A percentile compares a stretch with the other conserved stretches of the same genome.
phyloP scores from a whole-genome alignment of 2,113 vertebrate species.

The Pterophyllum scalare region DNA sequence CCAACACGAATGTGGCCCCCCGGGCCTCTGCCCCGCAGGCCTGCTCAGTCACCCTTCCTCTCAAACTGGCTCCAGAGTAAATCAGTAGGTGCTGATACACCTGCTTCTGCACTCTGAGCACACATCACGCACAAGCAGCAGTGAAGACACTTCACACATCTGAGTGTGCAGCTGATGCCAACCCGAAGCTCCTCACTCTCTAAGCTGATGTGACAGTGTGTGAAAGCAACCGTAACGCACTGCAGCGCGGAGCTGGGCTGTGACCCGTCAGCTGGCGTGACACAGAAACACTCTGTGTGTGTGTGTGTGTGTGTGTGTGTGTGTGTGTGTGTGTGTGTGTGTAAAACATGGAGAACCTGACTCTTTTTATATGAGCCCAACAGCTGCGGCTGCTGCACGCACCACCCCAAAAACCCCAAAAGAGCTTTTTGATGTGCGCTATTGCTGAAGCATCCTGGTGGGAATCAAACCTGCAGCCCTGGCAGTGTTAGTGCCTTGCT shows the following conservation, averaged over 20 bases:
- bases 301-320: too few species aligned
- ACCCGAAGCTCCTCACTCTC: background rate
- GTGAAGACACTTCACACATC: background rate
- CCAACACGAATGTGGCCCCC: background rate
- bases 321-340: too few species aligned
- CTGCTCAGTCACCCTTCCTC: background rate
- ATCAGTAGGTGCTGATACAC: background rate
- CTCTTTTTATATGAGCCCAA: conserved; percentile 2
- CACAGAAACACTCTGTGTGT: background rate
- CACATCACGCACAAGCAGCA: background rate
- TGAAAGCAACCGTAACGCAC: background rate
- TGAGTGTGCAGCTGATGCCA: background rate
- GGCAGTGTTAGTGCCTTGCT: background rate
- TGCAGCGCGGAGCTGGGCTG: background rate
- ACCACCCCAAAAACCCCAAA: background rate
- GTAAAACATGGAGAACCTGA: conserved; percentile 20
- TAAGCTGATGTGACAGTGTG: background rate
- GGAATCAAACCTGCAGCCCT: conserved; percentile 18
- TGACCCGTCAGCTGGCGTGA: background rate
- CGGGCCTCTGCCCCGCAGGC: background rate
- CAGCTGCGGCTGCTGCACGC: conserved; percentile 25
- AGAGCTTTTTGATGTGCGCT: background rate
- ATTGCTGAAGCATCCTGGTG: background rate
- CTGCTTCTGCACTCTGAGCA: background rate
- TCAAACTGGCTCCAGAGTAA: background rate